Percentiles rank a stretch among this genome's conserved stretches.
Evolutionary conservation across 64 coral and sea anemone species (phyloP).

Genomic region (Catalaphyllia jardinei): DNA sequence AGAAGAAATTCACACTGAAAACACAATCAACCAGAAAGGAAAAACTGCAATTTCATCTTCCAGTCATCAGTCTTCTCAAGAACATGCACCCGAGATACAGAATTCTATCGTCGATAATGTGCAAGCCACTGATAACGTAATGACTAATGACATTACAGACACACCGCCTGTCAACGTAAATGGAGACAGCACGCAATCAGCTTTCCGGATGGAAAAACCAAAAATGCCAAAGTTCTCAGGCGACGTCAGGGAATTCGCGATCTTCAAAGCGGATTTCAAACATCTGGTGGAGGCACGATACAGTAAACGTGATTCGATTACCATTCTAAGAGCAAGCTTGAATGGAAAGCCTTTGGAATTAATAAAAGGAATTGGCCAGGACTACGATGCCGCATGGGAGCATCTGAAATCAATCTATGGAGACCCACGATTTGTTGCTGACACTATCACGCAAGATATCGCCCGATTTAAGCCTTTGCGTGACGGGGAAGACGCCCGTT

Average conservation of each 20-base stretch:
- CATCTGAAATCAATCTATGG: too few relatives aligned
- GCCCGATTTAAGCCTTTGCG: too few relatives aligned
- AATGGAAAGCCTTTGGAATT: conserved; percentile 45
- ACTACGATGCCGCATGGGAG: too few relatives aligned
- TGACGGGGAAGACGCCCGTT: conserved; percentile 62
- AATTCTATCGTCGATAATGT: background rate
- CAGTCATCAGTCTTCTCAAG: background rate
- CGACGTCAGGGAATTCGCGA: conserved; percentile 46
- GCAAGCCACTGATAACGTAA: background rate
- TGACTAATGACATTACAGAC: too few relatives aligned
- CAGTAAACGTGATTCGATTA: conserved; percentile 44
- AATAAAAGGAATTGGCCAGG: conserved; percentile 40
- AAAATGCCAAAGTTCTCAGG: too few relatives aligned
- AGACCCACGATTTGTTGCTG: too few relatives aligned
- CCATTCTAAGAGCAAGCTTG: conserved; percentile 29
- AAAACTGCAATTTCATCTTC: background rate
- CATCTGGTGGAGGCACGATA: conserved; percentile 27
- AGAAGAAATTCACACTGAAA: conserved; percentile 2
- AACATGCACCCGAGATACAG: background rate
- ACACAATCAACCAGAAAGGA: background rate
- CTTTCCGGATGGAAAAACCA: conserved; percentile 28
- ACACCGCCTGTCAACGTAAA: background rate
- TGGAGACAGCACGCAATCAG: conserved; percentile 18
- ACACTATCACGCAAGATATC: too few relatives aligned
- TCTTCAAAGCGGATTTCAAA: conserved; percentile 54